phyloP scores from a whole-genome alignment of 2,113 vertebrate genomes.

The Amphiprion ocellaris region DNA sequence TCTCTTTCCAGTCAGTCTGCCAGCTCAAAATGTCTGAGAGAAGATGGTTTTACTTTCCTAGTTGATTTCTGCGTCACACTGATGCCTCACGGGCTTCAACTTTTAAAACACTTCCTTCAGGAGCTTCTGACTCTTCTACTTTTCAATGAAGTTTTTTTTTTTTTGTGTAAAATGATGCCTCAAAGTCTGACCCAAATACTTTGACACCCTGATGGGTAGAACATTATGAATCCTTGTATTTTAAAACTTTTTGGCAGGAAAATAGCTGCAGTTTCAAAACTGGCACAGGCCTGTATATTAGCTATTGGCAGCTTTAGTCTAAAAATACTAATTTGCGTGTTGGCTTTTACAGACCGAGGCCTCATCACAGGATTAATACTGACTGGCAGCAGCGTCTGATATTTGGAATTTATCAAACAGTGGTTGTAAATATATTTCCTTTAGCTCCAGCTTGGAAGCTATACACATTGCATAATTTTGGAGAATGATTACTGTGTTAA shows the following conservation, averaged over 20 bases:
- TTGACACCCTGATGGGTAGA: not conserved
- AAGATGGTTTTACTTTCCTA: not conserved
- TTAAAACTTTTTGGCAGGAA: not conserved
- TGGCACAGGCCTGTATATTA: not conserved
- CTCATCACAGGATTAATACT: too few species aligned
- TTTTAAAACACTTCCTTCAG: slow-evolving; percentile 7
- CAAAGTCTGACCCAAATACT: not conserved
- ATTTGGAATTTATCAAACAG: not conserved
- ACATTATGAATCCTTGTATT: not conserved
- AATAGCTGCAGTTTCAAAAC: not conserved
- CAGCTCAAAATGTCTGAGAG: not conserved
- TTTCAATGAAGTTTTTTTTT: not conserved
- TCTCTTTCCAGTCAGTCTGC: not conserved
- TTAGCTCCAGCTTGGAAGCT: not conserved
- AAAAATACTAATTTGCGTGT: too few species aligned
- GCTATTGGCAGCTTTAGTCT: too few species aligned
- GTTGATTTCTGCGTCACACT: not conserved
- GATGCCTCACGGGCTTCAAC: not conserved
- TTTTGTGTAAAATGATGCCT: not conserved
- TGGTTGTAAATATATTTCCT: not conserved
- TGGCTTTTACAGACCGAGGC: too few species aligned
- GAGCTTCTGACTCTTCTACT: not conserved
- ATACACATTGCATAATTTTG: not conserved
- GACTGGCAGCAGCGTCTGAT: too few species aligned
- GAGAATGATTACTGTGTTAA: too few species aligned